Evolutionary conservation across 2,797 vertebrate genomes (phyloP).

Genomic region (Muraenolepis orangiensis): DNA sequence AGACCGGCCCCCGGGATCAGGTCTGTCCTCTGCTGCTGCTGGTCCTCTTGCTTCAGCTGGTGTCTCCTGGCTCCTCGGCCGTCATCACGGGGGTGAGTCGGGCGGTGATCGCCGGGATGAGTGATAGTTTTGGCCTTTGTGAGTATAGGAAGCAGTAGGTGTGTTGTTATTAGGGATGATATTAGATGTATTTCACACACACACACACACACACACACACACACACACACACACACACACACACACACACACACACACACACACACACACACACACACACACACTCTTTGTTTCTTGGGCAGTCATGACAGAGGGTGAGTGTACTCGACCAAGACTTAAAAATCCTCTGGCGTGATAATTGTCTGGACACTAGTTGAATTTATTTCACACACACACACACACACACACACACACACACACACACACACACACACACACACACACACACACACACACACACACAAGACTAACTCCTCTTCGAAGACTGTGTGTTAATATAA

Average conservation of each 20-base stretch:
- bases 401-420: too few species aligned
- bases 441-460: too few species aligned
- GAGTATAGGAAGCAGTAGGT: too few species aligned
- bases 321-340: too few species aligned
- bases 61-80: conserved; percentile 64
- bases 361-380: too few species aligned
- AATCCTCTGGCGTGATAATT: too few species aligned
- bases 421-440: too few species aligned
- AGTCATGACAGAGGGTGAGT: too few species aligned
- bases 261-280: neutral
- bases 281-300: neutral
- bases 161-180: neutral
- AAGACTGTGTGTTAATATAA: too few species aligned
- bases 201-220: neutral
- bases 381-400: too few species aligned
- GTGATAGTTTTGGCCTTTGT: too few species aligned
- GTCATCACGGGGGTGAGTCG: conserved; percentile 79
- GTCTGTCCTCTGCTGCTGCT: conserved; percentile 50
- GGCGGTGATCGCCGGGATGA: neutral
- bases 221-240: neutral
- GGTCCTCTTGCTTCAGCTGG: conserved; percentile 59
- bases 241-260: neutral
- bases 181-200: neutral
- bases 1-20: conserved; percentile 58
- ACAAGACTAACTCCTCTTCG: too few species aligned